Evolutionary conservation across 2,113 vertebrate genomes (phyloP), one percentile per base, ranked within the genome.

Genomic region (Pelmatolapia mariae): DNA sequence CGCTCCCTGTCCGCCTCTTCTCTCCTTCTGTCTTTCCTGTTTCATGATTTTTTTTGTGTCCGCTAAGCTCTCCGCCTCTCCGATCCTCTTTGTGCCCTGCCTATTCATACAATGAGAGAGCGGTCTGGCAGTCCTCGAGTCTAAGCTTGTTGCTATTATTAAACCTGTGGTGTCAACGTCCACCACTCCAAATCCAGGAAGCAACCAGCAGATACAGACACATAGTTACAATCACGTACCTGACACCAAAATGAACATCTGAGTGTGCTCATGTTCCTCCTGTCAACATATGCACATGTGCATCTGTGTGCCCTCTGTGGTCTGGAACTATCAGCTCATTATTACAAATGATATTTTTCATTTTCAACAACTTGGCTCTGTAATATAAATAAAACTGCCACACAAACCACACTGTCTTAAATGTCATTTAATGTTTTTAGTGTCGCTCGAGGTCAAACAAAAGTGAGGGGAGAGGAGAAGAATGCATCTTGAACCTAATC

Each of bases 101-200:
- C 53, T 52, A 19, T 78, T 76, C 66, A 45, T 71, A 86, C 87
- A 86, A 80, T 53, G 68, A 81, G 36, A 71, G 57, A 66, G 45
- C 38, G 52, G 36, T 76, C 52, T 36, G 40, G 71, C 53, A 11
- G 22, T 81, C 81, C 53, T 38, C 31, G 12, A 81, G 82, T 89
- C 80, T 81, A 52, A 84, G 47, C 33, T 57, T 52, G 63, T 52
- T 63, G 47, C 82, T 54, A 66, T 80, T 53, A 50, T 68, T 83
- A 89, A 24, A 68, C 54, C 79, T 71, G 82, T 24, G 87, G 86
- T 94, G 90, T 86, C 68, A 88, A 81, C 26, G 81, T 89, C 82
- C 88, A 87, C 26, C 19, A 15, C 36, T 90, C 6, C 38, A 33
- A 52, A 83, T 26, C 40, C 40, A 81, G 53, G 47, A 87, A 80